These are phyloP conservation scores for Drosophila incognita DNA, from an alignment of 2,888 invertebrate species.

Conservation along the genomic window DNA sequence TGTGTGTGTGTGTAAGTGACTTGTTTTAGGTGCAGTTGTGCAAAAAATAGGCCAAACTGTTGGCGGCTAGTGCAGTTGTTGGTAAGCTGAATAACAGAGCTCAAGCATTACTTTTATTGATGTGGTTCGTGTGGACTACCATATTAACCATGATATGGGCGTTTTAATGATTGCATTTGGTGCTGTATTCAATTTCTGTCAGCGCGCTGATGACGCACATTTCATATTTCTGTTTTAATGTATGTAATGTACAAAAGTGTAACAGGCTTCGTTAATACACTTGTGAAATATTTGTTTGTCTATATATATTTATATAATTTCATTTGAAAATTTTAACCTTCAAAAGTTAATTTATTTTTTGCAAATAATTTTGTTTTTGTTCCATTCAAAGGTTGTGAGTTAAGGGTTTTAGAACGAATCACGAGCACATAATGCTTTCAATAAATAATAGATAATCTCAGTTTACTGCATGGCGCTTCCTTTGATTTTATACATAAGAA, in stretches of 20 bases:
- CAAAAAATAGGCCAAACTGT: conserved; percentile 75
- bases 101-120: conserved; percentile 43
- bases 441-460: background rate
- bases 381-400: background rate
- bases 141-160: conserved; percentile 16
- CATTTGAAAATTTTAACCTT: background rate
- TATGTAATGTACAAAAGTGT: background rate
- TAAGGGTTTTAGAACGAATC: background rate
- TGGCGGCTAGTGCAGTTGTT: conserved; percentile 58
- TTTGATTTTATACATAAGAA: background rate
- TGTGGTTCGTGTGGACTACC: conserved; percentile 3
- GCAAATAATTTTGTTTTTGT: background rate
- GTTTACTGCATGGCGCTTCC: background rate
- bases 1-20: conserved; percentile 36
- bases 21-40: conserved; percentile 63
- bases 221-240: background rate
- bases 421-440: background rate
- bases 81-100: conserved; percentile 43
- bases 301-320: background rate
- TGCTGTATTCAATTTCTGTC: conserved; percentile 7
- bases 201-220: background rate
- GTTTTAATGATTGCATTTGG: conserved; percentile 24
- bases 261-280: background rate
- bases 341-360: too few species aligned
- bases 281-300: background rate